Base-by-base conservation (phyloP, 2,888 invertebrate species). In the Stenurella melanura region DNA sequence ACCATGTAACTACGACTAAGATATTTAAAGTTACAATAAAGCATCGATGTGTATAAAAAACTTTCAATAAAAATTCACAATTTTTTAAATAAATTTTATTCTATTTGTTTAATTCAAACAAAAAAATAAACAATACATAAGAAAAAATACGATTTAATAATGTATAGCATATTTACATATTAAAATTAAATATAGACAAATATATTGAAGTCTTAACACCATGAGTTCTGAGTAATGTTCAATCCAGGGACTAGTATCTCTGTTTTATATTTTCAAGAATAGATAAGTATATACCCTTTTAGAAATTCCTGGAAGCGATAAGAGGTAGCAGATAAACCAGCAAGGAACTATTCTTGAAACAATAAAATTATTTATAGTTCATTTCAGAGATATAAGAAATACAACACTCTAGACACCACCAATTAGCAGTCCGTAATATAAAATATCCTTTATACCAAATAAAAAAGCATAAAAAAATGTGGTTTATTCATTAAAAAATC, bases 141-240 rank as follows among this genome's bases (percentile, higher is more conserved):
- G 81, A 82, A 81, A 83, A 84, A 83, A 82, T 82, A 83, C 80
- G 81, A 79, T 83, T 81, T 82, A 79, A 81, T 81, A 79, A 78
- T 78, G 72, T 83, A 81, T 83, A 82, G 76, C 82, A 82, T 81
- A 84, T 84, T 80, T 83, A 84, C 81, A 79, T 74, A 83, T 79
- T 82, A 81, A 84, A 83, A 82, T 80, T 76, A 74, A 79, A 74
- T 82, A 82, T 81, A 82, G 82, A 83, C 78, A 81, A 83, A 78
- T 80, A 79, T 72, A 74, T 80, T 76, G 74, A 83, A 81, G 81
- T 82, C 82, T 82, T 80, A 81, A 83, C 81, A 80, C 80, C 81
- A 80, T 83, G 82, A 82, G 81, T 82, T 81, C 76, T 78, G 81
- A 81, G 81, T 80, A 81, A 75, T 78, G 71, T 80, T 78, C 74